Conservation (phyloP, 2,113 vertebrate genomes). For the Origma solitaria region DNA sequence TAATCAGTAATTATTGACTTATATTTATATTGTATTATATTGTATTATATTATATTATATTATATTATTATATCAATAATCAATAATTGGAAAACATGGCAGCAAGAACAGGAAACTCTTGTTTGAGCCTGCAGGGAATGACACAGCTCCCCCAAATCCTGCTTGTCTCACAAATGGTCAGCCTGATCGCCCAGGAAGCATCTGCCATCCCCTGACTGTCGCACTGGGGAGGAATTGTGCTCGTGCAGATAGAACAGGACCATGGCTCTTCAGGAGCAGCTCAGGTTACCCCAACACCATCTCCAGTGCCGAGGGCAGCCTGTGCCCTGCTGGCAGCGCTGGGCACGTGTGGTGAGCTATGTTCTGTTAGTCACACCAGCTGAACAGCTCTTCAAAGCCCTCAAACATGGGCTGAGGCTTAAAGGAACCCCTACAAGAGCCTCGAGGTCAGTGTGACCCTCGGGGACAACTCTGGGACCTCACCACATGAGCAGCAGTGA, state of each 20-base stretch:
- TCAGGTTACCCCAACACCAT: neutral
- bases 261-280: neutral
- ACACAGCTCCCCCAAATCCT: neutral
- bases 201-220: neutral
- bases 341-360: neutral
- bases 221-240: neutral
- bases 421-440: neutral
- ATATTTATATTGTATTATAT: too few species aligned
- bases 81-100: neutral
- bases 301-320: neutral
- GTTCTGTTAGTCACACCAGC: neutral
- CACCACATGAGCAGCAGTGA: neutral
- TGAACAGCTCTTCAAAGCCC: neutral
- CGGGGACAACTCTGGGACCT: neutral
- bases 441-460: neutral
- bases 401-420: accelerated
- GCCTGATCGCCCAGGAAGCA: neutral
- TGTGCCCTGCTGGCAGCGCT: neutral
- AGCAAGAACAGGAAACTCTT: neutral
- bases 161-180: neutral
- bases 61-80: neutral
- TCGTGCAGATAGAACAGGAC: neutral
- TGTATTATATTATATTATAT: too few species aligned
- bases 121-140: neutral
- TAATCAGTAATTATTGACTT: too few species aligned